Conservation (phyloP, 2,888 invertebrate species). For the Laspeyria flexula region DNA sequence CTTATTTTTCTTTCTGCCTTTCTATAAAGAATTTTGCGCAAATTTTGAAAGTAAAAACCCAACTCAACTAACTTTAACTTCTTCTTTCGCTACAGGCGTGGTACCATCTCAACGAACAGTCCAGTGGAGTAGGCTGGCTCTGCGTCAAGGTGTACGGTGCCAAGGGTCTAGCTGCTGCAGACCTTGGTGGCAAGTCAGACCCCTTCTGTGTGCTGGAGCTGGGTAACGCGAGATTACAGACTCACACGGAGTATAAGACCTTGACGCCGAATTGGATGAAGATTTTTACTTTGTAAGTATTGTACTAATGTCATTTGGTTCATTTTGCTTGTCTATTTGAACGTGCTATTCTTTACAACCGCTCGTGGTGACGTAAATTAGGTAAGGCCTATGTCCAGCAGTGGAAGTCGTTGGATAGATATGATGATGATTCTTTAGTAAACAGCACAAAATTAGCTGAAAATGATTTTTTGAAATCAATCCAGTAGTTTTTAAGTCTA, state of each 20-base stretch:
- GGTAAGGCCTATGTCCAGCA: no score
- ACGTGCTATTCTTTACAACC: no score
- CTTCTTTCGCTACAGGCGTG: conserved; percentile 82
- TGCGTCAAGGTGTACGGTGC: conserved; percentile 96
- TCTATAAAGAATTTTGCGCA: no score
- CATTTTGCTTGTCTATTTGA: no score
- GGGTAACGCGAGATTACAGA: conserved; percentile 97
- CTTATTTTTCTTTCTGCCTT: no score
- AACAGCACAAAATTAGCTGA: no score
- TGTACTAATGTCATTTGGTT: no score
- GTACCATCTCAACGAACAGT: conserved; percentile 76
- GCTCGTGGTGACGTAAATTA: no score
- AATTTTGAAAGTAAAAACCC: not conserved
- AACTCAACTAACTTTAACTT: not conserved
- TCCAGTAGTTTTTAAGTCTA: no score
- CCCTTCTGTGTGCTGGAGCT: conserved; percentile 99
- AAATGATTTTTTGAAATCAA: no score
- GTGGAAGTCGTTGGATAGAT: no score
- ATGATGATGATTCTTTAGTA: no score
- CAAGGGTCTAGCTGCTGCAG: conserved; percentile 96
- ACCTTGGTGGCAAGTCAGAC: conserved; percentile 98
- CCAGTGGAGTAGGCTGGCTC: conserved; percentile 95
- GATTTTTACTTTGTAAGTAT: conserved; percentile 97
- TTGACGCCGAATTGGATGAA: conserved; percentile 99
- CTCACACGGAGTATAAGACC: conserved; percentile 99